Evolutionary conservation across 2,113 vertebrate genomes (phyloP), one percentile per base, ranked within the genome.

Genomic region (Protobothrops flavoviridis): DNA sequence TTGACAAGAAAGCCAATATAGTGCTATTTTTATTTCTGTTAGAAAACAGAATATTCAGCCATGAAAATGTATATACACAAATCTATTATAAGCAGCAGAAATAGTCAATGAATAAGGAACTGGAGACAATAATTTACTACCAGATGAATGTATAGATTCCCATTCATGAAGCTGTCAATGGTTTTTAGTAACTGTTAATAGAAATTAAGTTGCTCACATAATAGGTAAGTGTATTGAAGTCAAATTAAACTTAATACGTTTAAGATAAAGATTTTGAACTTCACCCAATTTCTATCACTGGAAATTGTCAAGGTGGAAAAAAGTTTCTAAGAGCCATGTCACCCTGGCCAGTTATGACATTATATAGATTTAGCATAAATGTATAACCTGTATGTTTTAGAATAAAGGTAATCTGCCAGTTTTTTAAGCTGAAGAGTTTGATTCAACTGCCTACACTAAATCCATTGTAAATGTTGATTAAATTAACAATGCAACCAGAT

Each of bases 401-500:
- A 74, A 39, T 57, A 85, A 56, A 45, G 53, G 48, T 23, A 26
- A 55, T 55, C 33, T 74, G 69, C 8, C 11, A 15, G 17, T 6
- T 85, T 56, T 92, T 92, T 59, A 11, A 50, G 6, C 6, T 93
- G 69, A 50, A 85, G 50, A 85, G 69, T 26, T 33, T 57, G n/a
- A 85, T 43, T 61, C 43, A 20, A n/a, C 88, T 20, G 43, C 17
- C 52, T 17, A 21, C 13, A 59, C 24, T 61, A 61, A 1, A 33
- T 20, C 33, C 39, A 89, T 3, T 57, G 2, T 48, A 56, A 33
- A 11, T 33, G 7, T 26, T 29, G 57, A 95, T 85, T 93, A 86
- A 94, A 91, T 95, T 96, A 89, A 93, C 3, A 4, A 8, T 81
- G 1, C 85, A 95, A 93, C 87, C 24, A 24, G 24, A 94, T 17